Base-by-base conservation (phyloP, 2,113 vertebrate species). In the Regulus satrapa region DNA sequence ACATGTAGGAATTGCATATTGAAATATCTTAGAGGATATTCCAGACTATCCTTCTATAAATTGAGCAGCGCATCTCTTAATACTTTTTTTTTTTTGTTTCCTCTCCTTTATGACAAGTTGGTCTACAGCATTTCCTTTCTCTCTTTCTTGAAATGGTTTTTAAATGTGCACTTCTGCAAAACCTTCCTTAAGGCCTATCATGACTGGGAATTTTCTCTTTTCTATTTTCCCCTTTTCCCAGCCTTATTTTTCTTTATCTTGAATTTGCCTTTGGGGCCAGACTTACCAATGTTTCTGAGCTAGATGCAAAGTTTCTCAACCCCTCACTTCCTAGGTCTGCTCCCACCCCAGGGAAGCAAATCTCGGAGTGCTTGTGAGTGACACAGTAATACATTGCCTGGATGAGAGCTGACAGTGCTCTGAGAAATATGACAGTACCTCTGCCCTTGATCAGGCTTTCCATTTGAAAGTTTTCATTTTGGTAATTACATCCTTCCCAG, bases 401-500 rank as follows among this genome's bases (percentile, higher is more conserved):
- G 46, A 67, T 94, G 85, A 80, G 80, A 96, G 49, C 86, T 96
- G 92, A 84, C 96, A 94, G 86, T 66, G 45, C 71, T 89, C 26
- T 38, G 76, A 96, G 91, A 97, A 96, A 91, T 96, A 87, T 77
- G 76, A 71, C 74, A 81, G 45, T 56, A 71, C 93, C 85, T 95
- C 92, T 96, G 94, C 90, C 86, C 93, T 97, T 97, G 72, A 83
- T 92, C 88, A 92, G 81, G 51, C 45, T 82, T 93, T 46, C 72
- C 82, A 88, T 95, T 93, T 86, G 69, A 73, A 97, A 95, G 80
- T 93, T 96, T 97, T 94, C 92, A 94, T 94, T 96, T 91, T 95
- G 88, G 88, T 97, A 92, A 95, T 98, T 94, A 89, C 88, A 95
- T 96, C 97, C 95, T 96, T 85, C 92, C 76, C 68, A 77, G 91